These are phyloP conservation scores for Pelodytes ibericus DNA, from an alignment of 2,797 vertebrate genomes.

Conservation along the genomic window DNA sequence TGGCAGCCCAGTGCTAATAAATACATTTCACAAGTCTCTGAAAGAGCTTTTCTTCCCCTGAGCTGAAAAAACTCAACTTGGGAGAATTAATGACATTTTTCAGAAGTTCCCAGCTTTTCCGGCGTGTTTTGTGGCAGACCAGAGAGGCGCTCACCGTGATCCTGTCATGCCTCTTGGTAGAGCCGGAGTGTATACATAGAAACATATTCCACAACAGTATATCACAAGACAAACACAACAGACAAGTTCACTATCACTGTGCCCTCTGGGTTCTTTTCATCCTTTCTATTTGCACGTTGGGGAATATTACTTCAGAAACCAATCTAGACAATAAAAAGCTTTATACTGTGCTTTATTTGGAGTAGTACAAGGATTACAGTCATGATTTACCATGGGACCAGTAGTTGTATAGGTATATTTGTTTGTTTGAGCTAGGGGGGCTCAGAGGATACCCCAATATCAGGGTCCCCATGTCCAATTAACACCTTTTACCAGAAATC, in stretches of 20 bases:
- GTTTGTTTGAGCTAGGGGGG: no score
- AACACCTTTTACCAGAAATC: no score
- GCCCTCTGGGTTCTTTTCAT: conserved; percentile 39
- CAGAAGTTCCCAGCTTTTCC: background rate
- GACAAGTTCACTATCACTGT: conserved; percentile 33
- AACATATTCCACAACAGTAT: conserved; percentile 9
- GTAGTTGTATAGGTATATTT: no score
- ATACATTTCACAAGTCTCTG: conserved; percentile 38
- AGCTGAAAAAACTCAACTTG: conserved; percentile 29
- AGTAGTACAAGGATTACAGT: no score
- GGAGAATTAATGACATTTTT: conserved; percentile 39
- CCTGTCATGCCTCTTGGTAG: background rate
- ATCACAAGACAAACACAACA: conserved; percentile 10
- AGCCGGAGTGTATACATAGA: background rate
- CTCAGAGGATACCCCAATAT: no score
- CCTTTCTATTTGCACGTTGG: no score
- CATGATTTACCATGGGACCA: no score
- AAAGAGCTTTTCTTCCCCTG: conserved; percentile 26
- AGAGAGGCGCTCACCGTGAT: conserved; percentile 11
- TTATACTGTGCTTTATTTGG: no score
- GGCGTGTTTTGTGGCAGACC: background rate
- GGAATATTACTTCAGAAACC: no score
- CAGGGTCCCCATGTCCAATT: no score
- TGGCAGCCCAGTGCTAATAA: conserved; percentile 42
- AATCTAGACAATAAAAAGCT: no score